Conservation (phyloP, 1,140 invertebrate genomes). For the Triops cancriformis region DNA sequence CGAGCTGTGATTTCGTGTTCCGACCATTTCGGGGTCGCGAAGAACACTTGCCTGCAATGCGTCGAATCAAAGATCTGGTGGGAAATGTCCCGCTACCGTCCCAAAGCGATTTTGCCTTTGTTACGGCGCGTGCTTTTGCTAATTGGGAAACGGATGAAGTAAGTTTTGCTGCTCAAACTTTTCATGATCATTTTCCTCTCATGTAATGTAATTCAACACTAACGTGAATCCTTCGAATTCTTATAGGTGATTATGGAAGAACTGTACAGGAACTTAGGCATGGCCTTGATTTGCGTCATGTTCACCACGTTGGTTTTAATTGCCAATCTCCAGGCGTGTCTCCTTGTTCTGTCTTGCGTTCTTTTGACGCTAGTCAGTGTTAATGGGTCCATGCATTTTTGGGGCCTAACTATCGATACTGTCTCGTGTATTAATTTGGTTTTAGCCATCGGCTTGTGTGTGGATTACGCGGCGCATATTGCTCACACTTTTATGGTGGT, state of each 20-base stretch:
- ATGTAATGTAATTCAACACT: not conserved
- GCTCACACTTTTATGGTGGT: slow-evolving; percentile 67
- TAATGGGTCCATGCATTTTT: slow-evolving; percentile 68
- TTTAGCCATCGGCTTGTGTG: slow-evolving; percentile 75
- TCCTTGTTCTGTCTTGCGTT: slow-evolving; percentile 69
- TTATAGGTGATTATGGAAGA: slow-evolving; percentile 56
- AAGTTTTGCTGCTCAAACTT: not conserved
- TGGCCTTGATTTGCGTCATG: slow-evolving; percentile 73
- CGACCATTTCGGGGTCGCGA: slow-evolving; percentile 49
- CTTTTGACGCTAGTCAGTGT: slow-evolving; percentile 66
- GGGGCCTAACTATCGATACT: slow-evolving; percentile 77
- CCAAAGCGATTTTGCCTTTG: slow-evolving; percentile 39
- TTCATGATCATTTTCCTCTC: too few species aligned
- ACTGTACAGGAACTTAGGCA: slow-evolving; percentile 65
- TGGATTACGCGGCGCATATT: slow-evolving; percentile 81
- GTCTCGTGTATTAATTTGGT: slow-evolving; percentile 75
- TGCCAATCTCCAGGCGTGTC: slow-evolving; percentile 65
- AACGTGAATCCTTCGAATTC: slow-evolving; percentile 18
- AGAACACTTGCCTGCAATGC: slow-evolving; percentile 66
- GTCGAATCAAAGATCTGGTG: slow-evolving; percentile 49
- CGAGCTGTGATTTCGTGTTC: slow-evolving; percentile 54
- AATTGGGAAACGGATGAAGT: slow-evolving; percentile 70
- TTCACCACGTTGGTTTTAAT: slow-evolving; percentile 67
- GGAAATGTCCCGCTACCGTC: slow-evolving; percentile 37
- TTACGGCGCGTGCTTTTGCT: slow-evolving; percentile 60